Evolutionary conservation across 2,888 invertebrate species (phyloP).

Genomic region (Orthosia gothica): DNA sequence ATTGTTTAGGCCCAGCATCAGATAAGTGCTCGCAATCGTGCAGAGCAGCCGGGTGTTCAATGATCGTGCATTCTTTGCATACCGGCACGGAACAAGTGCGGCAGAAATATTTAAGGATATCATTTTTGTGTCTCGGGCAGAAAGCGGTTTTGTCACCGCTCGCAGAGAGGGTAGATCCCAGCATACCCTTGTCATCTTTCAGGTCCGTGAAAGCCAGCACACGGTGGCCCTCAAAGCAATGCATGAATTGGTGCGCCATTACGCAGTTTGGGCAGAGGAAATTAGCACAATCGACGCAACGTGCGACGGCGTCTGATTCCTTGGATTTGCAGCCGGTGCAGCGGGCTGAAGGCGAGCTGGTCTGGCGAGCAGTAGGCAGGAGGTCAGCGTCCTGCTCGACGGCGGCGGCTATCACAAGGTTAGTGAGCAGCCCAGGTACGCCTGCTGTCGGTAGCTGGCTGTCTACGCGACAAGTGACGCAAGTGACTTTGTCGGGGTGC

Average conservation of each 20-base stretch:
- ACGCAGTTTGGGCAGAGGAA: constrained; percentile 99
- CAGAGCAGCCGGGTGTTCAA: constrained; percentile 95
- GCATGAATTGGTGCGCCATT: constrained; percentile 99
- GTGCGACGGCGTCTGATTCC: constrained; percentile 98
- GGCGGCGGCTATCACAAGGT: constrained; percentile 92
- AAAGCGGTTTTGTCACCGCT: constrained; percentile 93
- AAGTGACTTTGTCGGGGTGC: constrained; percentile 94
- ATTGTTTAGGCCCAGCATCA: constrained; percentile 95
- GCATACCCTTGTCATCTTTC: constrained; percentile 92
- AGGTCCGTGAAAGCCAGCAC: constrained; percentile 94
- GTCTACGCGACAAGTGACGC: constrained; percentile 93
- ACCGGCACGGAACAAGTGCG: constrained; percentile 98
- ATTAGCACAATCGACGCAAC: constrained; percentile 99
- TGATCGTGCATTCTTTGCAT: constrained; percentile 98
- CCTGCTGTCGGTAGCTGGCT: constrained; percentile 90
- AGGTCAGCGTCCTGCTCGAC: constrained; percentile 91
- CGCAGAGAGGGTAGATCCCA: constrained; percentile 89
- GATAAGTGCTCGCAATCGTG: constrained; percentile 97
- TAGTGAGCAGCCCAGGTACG: constrained; percentile 93
- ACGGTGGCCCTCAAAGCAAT: constrained; percentile 99
- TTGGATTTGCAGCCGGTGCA: constrained; percentile 99
- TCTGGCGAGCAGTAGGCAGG: constrained; percentile 86
- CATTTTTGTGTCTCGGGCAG: constrained; percentile 97
- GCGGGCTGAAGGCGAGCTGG: constrained; percentile 91
- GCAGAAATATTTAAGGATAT: constrained; percentile 98